These are phyloP conservation scores for Microtus pennsylvanicus DNA, from an alignment of 2,113 vertebrate genomes.

Conservation along the genomic window DNA sequence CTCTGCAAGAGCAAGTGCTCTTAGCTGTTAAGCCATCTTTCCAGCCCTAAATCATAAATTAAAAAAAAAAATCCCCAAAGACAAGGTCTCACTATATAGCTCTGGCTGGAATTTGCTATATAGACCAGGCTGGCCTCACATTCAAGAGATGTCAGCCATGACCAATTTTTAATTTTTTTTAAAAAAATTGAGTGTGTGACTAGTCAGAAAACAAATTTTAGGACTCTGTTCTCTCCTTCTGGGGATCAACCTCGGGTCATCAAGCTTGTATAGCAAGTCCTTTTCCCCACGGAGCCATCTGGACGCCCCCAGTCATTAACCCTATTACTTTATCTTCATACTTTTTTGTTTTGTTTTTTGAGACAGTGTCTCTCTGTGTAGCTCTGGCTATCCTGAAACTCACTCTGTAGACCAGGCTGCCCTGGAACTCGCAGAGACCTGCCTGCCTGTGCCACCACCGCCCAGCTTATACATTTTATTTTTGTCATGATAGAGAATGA, in stretches of 20 bases:
- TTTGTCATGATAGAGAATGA: neutral
- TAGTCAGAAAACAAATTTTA: neutral
- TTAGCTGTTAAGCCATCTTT: neutral
- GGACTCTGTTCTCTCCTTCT: neutral
- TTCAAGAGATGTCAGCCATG: neutral
- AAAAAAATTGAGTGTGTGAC: neutral
- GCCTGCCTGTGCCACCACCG: too few relatives aligned
- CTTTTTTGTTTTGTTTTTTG: neutral
- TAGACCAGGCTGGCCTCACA: neutral
- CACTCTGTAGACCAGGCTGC: too few relatives aligned
- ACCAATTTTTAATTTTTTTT: neutral
- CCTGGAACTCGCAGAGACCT: too few relatives aligned
- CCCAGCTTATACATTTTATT: neutral
- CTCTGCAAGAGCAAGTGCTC: neutral
- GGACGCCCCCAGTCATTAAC: neutral
- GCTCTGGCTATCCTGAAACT: too few relatives aligned
- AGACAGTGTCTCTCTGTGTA: neutral
- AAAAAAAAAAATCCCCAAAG: neutral
- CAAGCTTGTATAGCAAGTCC: neutral
- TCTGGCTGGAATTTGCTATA: neutral
- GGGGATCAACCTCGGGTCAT: too few relatives aligned
- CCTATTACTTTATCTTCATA: neutral
- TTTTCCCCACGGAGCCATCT: neutral
- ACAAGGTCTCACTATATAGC: neutral
- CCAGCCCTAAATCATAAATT: neutral